Evolutionary conservation across 2,113 vertebrate genomes (phyloP).

Genomic region (Chloropsis hardwickii): DNA sequence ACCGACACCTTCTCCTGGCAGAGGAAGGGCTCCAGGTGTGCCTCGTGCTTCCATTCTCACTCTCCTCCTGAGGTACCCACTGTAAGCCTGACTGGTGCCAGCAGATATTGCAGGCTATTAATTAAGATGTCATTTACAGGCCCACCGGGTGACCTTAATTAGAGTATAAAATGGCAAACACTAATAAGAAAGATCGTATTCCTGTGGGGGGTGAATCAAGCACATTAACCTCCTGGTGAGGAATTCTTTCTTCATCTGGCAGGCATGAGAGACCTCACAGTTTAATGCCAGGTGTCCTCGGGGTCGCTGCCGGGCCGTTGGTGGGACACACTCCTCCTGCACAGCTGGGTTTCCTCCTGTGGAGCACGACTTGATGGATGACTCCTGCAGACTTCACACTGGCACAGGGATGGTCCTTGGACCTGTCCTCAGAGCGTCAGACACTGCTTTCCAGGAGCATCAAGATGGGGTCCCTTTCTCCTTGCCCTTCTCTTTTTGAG

Average conservation of each 20-base stretch:
- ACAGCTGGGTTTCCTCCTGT: not conserved
- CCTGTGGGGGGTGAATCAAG: not conserved
- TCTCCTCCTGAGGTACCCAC: not conserved
- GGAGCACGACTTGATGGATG: fast-evolving
- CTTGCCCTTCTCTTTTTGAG: not conserved
- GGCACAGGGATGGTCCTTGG: not conserved
- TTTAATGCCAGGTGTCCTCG: not conserved
- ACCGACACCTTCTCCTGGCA: fast-evolving
- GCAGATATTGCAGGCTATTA: slow-evolving; percentile 22
- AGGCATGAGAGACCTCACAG: not conserved
- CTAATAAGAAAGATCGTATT: slow-evolving; percentile 47
- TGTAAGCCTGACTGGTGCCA: not conserved
- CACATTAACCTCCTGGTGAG: slow-evolving; percentile 11
- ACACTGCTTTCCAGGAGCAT: not conserved
- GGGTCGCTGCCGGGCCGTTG: not conserved
- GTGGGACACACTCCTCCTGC: not conserved
- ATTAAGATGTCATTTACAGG: slow-evolving; percentile 64
- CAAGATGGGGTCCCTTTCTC: not conserved
- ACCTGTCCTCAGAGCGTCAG: not conserved
- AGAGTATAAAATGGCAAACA: slow-evolving; percentile 38
- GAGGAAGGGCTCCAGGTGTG: not conserved
- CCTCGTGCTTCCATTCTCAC: fast-evolving
- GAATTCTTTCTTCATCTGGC: not conserved
- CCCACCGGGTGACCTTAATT: slow-evolving; percentile 58
- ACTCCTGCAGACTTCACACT: not conserved